Evolutionary conservation across 2,113 vertebrate species (phyloP), one percentile per base, ranked within the genome.

Genomic region (Rhinolophus sinicus): DNA sequence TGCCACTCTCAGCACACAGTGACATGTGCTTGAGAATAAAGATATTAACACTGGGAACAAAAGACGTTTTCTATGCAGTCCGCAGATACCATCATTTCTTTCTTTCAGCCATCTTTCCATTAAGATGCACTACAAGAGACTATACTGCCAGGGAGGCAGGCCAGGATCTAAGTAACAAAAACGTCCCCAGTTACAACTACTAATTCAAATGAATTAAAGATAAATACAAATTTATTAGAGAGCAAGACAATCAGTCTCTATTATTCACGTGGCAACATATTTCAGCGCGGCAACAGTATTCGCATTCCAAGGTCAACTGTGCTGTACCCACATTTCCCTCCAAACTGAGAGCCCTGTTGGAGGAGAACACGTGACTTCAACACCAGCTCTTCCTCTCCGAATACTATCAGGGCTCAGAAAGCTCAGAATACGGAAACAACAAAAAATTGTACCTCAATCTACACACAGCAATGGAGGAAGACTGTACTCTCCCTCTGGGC

Each of bases 21-120:
- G 85, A 86, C 72, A 96, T 62, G 82, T 77, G 62, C 50, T 44
- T 47, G 13, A 76, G 72, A 82, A 96, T 22, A 80, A 87, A 87
- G 35, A 21, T 30, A 69, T 21, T 58, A 60, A 81, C 15, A 9
- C 1, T 44, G 19, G 50, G 62, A 80, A 81, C 60, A 69, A 58
- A 85, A 40, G 21, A 24, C 44, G 87, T 50, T 40, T 44, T 62
- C 91, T 78, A 4, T 19, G 44, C 26, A 54, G 22, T 93, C 88
- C 88, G 44, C 33, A 72, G 47, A 75, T 2, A 82, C 0, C 65
- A 33, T 50, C 30, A 21, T 62, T 26, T 69, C 80, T 88, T 93
- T 58, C 65, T 84, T 64, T 70, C 65, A 81, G 65, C 38, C n/a
- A 58, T 13, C 3, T 70, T 93, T 92, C 81, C 75, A 83, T 47